phyloP scores from a whole-genome alignment of 2,888 invertebrate genomes.

The Nowickia ferox region DNA sequence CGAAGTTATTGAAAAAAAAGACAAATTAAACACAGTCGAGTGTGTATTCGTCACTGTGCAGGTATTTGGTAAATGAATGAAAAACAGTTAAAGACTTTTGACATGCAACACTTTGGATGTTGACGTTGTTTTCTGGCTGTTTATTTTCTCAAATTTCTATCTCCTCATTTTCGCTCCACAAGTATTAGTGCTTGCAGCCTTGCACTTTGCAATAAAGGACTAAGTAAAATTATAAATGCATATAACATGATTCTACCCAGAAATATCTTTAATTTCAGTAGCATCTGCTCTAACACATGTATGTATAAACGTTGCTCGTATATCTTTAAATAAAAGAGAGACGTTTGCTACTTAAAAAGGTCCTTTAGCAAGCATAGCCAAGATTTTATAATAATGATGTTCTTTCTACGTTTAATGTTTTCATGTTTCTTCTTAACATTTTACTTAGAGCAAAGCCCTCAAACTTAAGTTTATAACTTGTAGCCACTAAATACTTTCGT shows the following conservation, averaged over 20 bases:
- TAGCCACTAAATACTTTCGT: constrained; percentile 45
- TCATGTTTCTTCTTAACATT: constrained; percentile 1
- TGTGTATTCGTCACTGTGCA: neutral
- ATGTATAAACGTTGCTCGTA: neutral
- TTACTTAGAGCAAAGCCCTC: constrained; percentile 26
- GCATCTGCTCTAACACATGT: too few species aligned
- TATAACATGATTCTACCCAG: neutral
- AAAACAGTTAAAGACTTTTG: constrained; percentile 55
- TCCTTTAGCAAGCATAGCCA: constrained; percentile 21
- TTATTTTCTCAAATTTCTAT: neutral
- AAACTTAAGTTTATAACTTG: constrained; percentile 34
- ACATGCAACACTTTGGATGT: constrained; percentile 62
- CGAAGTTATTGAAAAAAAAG: constrained; percentile 28
- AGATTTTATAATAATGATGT: constrained; percentile 12
- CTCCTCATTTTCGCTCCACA: constrained; percentile 19
- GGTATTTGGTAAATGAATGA: constrained; percentile 37
- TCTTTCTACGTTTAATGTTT: constrained; percentile 1
- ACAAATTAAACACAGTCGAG: constrained; percentile 16
- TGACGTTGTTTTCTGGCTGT: constrained; percentile 16
- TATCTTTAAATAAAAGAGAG: neutral
- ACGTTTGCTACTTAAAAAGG: constrained; percentile 24
- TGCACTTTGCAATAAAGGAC: constrained; percentile 29
- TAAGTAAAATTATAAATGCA: constrained; percentile 47
- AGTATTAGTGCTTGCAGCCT: constrained; percentile 48
- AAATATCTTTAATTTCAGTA: neutral